Conservation (phyloP, 2,888 invertebrate genomes). For the Cryptocephalus primarius region DNA sequence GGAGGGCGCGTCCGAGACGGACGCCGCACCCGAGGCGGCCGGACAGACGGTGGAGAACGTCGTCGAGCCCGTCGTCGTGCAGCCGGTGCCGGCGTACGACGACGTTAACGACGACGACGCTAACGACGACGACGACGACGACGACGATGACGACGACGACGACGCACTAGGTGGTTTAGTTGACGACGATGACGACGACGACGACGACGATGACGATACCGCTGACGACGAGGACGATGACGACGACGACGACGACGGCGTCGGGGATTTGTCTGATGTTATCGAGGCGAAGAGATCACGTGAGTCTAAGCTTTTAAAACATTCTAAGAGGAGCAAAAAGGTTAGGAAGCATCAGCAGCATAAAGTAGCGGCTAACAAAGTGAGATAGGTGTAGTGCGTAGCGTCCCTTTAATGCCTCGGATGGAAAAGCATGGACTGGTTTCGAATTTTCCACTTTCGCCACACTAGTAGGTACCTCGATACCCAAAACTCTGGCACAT, state of each 20-base stretch:
- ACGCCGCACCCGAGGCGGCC: conserved; percentile 5
- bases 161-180: conserved; percentile 32
- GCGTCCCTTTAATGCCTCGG: neutral
- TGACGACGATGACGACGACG: conserved; percentile 42
- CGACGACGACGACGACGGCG: conserved; percentile 56
- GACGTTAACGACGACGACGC: conserved; percentile 38
- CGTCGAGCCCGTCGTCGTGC: conserved; percentile 29
- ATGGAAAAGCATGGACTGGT: too few species aligned
- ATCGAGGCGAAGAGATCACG: conserved; percentile 65
- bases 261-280: conserved; percentile 56
- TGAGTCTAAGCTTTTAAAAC: conserved; percentile 60
- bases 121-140: conserved; percentile 49
- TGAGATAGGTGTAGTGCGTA: conserved; percentile 24
- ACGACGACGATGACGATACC: conserved; percentile 50
- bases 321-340: conserved; percentile 31
- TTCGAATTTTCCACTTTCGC: too few species aligned
- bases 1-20: conserved; percentile 29
- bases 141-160: conserved; percentile 47
- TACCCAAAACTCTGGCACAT: too few species aligned
- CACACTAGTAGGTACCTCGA: too few species aligned
- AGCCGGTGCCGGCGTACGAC: conserved; percentile 33
- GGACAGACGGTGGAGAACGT: conserved; percentile 22
- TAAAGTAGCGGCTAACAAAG: conserved; percentile 22
- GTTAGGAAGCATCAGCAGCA: conserved; percentile 26
- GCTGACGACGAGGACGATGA: conserved; percentile 55